These are phyloP conservation scores for Solen grandis DNA, from an alignment of 1,140 invertebrate genomes.

Conservation along the genomic window DNA sequence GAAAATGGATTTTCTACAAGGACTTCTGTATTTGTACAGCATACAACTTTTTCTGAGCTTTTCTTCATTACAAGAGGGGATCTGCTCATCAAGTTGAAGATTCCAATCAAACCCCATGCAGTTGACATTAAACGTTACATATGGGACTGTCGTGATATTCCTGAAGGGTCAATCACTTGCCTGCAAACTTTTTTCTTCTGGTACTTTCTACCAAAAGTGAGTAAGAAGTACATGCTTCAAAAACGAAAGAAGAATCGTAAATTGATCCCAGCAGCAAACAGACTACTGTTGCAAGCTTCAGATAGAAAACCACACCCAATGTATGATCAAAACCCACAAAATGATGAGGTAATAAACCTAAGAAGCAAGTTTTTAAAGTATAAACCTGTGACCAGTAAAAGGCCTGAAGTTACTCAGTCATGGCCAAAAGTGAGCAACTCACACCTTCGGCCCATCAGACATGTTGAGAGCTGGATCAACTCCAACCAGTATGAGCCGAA, in stretches of 20 bases:
- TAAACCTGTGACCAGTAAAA: neutral
- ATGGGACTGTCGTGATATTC: constrained; percentile 66
- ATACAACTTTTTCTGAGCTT: constrained; percentile 51
- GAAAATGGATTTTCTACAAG: constrained; percentile 66
- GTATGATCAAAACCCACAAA: neutral
- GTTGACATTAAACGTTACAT: constrained; percentile 67
- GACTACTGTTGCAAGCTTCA: constrained; percentile 6
- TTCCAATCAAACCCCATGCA: constrained; percentile 61
- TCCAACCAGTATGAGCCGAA: constrained; percentile 33
- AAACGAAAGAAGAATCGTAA: constrained; percentile 29
- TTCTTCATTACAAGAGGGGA: constrained; percentile 66
- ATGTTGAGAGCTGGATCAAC: constrained; percentile 52
- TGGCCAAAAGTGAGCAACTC: constrained; percentile 34
- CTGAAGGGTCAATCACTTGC: constrained; percentile 72
- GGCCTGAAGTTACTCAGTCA: neutral
- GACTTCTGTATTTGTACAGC: constrained; percentile 70
- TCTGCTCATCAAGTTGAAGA: constrained; percentile 65
- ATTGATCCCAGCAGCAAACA: constrained; percentile 56
- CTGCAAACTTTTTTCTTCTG: constrained; percentile 73
- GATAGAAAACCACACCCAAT: constrained; percentile 3
- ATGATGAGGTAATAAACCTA: neutral
- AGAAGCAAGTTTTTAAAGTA: neutral
- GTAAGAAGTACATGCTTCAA: constrained; percentile 13
- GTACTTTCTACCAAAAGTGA: constrained; percentile 62
- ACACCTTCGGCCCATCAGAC: constrained; percentile 16